Evolutionary conservation across 1,140 invertebrate species (phyloP).

Genomic region (Anastrepha obliqua): DNA sequence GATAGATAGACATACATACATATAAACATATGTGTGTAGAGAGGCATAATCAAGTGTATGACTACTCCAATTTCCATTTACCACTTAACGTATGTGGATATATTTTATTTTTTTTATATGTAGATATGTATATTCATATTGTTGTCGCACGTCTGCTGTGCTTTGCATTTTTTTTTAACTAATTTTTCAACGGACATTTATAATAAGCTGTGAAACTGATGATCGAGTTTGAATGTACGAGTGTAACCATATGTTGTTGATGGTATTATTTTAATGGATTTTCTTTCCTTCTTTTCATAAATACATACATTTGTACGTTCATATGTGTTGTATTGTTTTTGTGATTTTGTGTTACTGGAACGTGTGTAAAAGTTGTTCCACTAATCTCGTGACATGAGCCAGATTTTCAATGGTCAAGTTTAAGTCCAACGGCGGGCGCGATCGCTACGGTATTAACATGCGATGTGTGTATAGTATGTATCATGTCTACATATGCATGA

Average conservation of each 20-base stretch:
- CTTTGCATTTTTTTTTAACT: constrained; percentile 16
- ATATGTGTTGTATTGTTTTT: background rate
- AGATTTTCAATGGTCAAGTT: constrained; percentile 50
- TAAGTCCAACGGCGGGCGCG: background rate
- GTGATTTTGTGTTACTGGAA: constrained; percentile 34
- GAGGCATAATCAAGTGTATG: constrained; percentile 19
- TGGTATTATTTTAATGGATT: background rate
- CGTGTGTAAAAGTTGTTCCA: constrained; percentile 37
- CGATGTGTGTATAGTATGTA: background rate
- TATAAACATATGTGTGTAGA: background rate
- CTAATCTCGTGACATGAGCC: constrained; percentile 27
- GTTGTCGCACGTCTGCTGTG: background rate
- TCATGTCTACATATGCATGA: background rate
- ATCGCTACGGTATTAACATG: background rate
- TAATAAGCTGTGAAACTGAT: background rate
- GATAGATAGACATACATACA: background rate
- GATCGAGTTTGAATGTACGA: background rate
- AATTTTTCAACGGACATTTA: constrained; percentile 42
- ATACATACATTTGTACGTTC: background rate
- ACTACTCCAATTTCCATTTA: constrained; percentile 22
- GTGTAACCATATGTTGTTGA: background rate
- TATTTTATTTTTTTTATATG: too few relatives aligned
- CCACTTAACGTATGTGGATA: background rate
- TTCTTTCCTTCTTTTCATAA: background rate
- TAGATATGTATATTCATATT: background rate